Evolutionary conservation across 1,140 invertebrate species (phyloP).

Genomic region (Aphis gossypii): DNA sequence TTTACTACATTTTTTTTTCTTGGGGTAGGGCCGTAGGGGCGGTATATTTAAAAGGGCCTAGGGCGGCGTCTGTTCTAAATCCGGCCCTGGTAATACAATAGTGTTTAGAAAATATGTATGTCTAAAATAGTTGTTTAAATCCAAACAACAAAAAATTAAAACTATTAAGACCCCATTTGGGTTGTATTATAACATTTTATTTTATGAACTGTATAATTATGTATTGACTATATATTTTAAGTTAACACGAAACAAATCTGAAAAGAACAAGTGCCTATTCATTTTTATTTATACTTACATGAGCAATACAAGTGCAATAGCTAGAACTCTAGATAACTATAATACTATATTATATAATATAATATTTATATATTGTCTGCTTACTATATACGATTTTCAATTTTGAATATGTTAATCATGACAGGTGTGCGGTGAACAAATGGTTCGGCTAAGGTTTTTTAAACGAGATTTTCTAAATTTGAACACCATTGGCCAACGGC

Average conservation of each 20-base stretch:
- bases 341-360: neutral
- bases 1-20: no score
- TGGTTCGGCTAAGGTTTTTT: constrained; percentile 27
- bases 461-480: constrained; percentile 54
- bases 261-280: neutral
- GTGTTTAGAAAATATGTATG: neutral
- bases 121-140: neutral
- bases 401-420: constrained; percentile 32
- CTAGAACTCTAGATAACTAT: neutral
- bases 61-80: no score
- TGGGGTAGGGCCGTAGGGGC: no score
- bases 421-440: constrained; percentile 38
- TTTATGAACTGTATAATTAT: neutral
- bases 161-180: neutral
- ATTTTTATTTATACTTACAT: neutral
- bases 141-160: neutral
- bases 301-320: neutral
- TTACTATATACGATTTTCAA: neutral
- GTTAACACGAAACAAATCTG: neutral
- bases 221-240: no score
- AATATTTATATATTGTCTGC: neutral
- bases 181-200: neutral
- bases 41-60: no score
- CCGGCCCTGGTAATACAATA: no score
- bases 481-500: constrained; percentile 47